phyloP scores from a whole-genome alignment of 2,113 vertebrate genomes.

The human region GRCh38 chr1:217431001-217431500 shows the following conservation, averaged over 20 bases:
- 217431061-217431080: conserved; percentile 9
- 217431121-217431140: not conserved
- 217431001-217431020: conserved; percentile 46
- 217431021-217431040: conserved; percentile 23
- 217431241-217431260: conserved; percentile 95
- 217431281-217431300: conserved; percentile 97
- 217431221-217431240: conserved; percentile 95
- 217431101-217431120: conserved; percentile 3
- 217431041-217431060: conserved; percentile 62
- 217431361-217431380: conserved; percentile 86
- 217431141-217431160: conserved; percentile 65
- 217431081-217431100: conserved; percentile 67
- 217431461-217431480: not conserved
- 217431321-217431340: conserved; percentile 94
- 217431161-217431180: conserved; percentile 12
- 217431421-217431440: not conserved
- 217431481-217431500: too few relatives aligned
- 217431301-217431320: conserved; percentile 95
- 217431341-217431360: conserved; percentile 92
- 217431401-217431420: conserved; percentile 68
- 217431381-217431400: conserved; percentile 77
- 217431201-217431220: conserved; percentile 95
- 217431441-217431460: not conserved
- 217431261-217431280: conserved; percentile 94
- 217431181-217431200: conserved; percentile 83